Evolutionary conservation across 2,113 vertebrate species (phyloP).

Genomic region (Todiramphus saurophagus): DNA sequence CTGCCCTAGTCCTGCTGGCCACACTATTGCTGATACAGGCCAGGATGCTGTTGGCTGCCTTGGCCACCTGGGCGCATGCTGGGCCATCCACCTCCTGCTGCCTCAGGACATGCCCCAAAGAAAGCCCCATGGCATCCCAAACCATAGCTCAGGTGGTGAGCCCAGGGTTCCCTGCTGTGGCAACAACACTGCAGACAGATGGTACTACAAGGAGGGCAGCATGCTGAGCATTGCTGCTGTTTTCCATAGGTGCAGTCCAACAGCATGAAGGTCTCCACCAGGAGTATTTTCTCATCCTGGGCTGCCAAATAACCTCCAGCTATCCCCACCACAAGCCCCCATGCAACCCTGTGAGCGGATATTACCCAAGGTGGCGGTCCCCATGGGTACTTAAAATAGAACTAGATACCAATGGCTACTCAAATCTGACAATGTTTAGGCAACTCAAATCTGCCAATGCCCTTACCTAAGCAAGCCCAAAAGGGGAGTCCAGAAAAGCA

Average conservation of each 20-base stretch:
- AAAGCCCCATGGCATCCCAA: not conserved
- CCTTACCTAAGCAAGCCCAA: not conserved
- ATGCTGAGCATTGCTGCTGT: not conserved
- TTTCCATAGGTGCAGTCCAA: not conserved
- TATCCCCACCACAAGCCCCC: not conserved
- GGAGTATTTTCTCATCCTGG: not conserved
- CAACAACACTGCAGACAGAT: not conserved
- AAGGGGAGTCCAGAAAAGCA: not conserved
- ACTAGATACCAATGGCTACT: not conserved
- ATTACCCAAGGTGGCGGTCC: not conserved
- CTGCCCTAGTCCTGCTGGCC: too few species aligned
- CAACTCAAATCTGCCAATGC: not conserved
- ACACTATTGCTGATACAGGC: too few species aligned
- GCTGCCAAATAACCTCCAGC: not conserved
- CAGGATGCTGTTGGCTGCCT: too few species aligned
- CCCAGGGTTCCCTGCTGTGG: rapidly evolving
- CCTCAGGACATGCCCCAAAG: not conserved
- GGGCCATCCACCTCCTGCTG: not conserved
- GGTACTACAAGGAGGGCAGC: not conserved
- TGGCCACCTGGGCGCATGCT: too few species aligned
- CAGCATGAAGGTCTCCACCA: not conserved
- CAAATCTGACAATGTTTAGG: not conserved
- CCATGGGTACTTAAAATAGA: not conserved
- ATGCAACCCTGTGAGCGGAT: rapidly evolving
- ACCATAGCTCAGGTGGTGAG: rapidly evolving